Percentiles rank a stretch among this genome's conserved stretches.
Evolutionary conservation across 2,113 vertebrate species (phyloP).

Genomic region (Octodon degus): DNA sequence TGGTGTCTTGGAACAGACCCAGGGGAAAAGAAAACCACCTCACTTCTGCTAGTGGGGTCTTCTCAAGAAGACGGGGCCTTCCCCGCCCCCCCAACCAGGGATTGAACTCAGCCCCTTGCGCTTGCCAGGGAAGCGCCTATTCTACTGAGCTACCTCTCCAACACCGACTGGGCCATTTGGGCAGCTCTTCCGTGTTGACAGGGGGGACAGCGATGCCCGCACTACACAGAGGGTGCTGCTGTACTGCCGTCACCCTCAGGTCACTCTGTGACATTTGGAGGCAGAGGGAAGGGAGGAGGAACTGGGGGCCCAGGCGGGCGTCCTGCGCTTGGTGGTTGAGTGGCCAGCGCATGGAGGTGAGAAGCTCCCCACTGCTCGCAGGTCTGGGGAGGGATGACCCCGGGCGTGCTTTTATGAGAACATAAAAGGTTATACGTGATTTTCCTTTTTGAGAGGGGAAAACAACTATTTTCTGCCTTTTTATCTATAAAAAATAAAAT

Average conservation of each 20-base stretch:
- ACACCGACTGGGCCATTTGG: not conserved
- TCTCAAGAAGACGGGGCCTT: conserved; percentile 60
- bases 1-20: not conserved
- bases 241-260: conserved; percentile 62
- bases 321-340: conserved; percentile 81
- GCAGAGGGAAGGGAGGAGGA: conserved; percentile 78
- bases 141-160: no score
- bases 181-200: conserved; percentile 67
- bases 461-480: conserved; percentile 14
- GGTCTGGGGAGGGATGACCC: not conserved
- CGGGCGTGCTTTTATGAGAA: not conserved
- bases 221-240: conserved; percentile 60
- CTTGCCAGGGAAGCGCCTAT: no score
- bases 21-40: not conserved
- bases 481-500: conserved; percentile 62
- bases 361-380: conserved; percentile 72
- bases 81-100: no score
- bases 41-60: conserved; percentile 22
- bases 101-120: no score
- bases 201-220: conserved; percentile 67
- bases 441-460: conserved; percentile 30
- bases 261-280: conserved; percentile 84
- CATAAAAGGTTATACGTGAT: conserved; percentile 35
- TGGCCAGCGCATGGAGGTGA: conserved; percentile 72
- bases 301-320: conserved; percentile 76